phyloP scores from a whole-genome alignment of 2,888 invertebrate species.

The Ptilodon capucinus region DNA sequence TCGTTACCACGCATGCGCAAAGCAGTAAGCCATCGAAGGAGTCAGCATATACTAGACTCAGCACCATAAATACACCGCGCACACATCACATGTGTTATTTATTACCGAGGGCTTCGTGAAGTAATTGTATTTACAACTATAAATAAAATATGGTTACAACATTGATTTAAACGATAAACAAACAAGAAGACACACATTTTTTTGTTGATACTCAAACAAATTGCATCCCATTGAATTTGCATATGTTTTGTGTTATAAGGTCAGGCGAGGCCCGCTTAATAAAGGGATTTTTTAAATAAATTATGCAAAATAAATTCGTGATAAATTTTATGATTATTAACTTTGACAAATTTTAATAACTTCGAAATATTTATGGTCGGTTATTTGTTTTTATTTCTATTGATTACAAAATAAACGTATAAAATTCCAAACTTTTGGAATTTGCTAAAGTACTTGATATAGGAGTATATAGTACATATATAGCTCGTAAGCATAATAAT shows the following conservation, averaged over 20 bases:
- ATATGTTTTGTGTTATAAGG: neutral
- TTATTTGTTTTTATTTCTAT: neutral
- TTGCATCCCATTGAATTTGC: neutral
- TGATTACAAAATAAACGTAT: no score
- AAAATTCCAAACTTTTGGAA: no score
- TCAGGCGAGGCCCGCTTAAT: neutral
- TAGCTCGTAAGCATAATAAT: no score
- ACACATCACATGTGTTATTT: no score
- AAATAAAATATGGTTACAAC: neutral
- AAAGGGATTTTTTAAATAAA: neutral
- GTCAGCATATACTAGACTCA: no score
- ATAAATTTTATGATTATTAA: neutral
- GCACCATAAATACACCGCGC: no score
- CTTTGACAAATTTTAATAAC: neutral
- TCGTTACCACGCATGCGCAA: no score
- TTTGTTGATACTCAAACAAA: neutral
- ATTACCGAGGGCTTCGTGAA: no score
- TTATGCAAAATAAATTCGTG: neutral
- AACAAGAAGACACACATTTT: neutral
- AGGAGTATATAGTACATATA: no score
- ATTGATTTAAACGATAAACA: neutral
- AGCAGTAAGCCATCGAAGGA: no score
- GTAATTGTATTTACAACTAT: neutral
- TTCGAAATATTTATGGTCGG: neutral
- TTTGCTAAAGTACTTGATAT: no score